phyloP scores from a whole-genome alignment of 2,113 vertebrate genomes.

The Ahaetulla prasina region DNA sequence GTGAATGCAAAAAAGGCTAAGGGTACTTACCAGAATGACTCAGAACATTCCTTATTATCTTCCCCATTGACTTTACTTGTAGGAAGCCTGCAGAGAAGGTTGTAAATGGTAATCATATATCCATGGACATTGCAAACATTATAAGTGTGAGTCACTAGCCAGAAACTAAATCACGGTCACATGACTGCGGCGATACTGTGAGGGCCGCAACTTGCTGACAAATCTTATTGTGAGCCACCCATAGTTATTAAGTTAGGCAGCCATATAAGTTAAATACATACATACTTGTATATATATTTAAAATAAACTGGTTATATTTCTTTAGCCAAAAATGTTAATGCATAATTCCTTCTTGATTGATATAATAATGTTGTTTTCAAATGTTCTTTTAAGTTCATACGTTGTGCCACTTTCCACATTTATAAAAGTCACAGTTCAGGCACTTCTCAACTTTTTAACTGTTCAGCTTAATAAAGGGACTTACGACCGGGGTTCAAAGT shows the following conservation, averaged over 20 bases:
- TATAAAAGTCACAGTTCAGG: not conserved
- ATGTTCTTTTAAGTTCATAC: not conserved
- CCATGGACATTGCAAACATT: not conserved
- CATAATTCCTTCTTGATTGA: not conserved
- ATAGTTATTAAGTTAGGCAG: not conserved
- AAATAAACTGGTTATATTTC: not conserved
- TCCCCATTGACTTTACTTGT: not conserved
- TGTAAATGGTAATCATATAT: not conserved
- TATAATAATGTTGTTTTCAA: not conserved
- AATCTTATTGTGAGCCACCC: not conserved
- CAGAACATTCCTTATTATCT: not conserved
- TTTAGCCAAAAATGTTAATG: not conserved
- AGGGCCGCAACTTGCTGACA: not conserved
- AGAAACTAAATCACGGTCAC: not conserved
- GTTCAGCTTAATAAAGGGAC: too few species aligned
- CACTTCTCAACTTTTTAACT: too few species aligned
- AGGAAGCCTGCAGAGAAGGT: not conserved
- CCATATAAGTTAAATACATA: not conserved
- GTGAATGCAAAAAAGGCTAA: not conserved
- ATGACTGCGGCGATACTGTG: not conserved
- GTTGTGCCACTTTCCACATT: not conserved
- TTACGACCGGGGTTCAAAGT: too few species aligned
- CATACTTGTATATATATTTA: not conserved
- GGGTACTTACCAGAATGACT: not conserved
- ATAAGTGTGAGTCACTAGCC: not conserved